These are phyloP conservation scores for Hydrozoanthus gracilis DNA, from an alignment of 92 coral and sea anemone genomes.

Conservation along the genomic window DNA sequence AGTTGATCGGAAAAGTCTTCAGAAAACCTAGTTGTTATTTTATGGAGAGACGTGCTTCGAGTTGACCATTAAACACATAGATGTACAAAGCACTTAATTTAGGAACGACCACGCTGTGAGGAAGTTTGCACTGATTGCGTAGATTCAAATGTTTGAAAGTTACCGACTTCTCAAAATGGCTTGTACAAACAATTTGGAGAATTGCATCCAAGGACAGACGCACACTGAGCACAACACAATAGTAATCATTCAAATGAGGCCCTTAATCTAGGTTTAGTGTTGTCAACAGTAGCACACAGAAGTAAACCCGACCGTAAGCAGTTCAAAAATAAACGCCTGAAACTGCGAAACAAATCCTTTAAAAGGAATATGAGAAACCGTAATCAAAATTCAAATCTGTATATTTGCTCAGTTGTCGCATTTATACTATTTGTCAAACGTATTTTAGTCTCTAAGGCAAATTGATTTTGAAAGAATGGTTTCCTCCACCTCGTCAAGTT, in stretches of 20 bases:
- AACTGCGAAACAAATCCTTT: not conserved
- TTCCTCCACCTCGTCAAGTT: slow-evolving; percentile 2
- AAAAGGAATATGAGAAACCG: not conserved
- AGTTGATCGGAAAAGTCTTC: not conserved
- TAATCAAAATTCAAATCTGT: slow-evolving; percentile 41
- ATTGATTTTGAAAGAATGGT: not conserved
- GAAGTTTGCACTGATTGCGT: slow-evolving; percentile 17
- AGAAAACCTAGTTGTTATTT: not conserved
- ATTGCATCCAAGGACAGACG: slow-evolving; percentile 3
- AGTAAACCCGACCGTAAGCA: not conserved
- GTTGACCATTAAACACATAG: not conserved
- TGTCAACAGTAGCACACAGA: not conserved
- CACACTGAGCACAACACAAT: not conserved
- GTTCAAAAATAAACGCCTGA: not conserved
- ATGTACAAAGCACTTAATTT: not conserved
- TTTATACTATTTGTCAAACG: slow-evolving; percentile 7
- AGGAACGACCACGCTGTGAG: not conserved
- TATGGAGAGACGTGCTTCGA: not conserved
- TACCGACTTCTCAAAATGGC: slow-evolving; percentile 34
- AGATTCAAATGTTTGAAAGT: slow-evolving; percentile 20
- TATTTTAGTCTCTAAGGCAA: slow-evolving; percentile 4
- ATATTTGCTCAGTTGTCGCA: slow-evolving; percentile 35
- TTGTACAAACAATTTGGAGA: slow-evolving; percentile 30
- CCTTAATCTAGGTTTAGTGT: not conserved
- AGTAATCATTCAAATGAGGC: slow-evolving; percentile 18